Evolutionary conservation across 2,888 invertebrate genomes (phyloP).

Genomic region (Drosophila merina): DNA sequence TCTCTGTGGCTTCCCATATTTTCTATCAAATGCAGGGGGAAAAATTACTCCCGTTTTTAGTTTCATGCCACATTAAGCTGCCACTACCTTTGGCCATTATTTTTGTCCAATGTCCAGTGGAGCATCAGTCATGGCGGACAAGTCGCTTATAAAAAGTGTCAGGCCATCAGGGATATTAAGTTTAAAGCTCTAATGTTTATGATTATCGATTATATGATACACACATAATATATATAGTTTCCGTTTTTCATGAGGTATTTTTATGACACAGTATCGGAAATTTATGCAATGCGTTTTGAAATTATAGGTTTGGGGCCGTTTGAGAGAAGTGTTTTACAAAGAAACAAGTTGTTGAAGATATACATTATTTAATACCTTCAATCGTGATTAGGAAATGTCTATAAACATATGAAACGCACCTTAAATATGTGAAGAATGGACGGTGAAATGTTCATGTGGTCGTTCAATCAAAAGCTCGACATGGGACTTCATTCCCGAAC

Average conservation of each 20-base stretch:
- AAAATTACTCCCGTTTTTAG: constrained; percentile 20
- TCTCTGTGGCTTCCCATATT: not conserved
- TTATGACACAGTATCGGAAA: constrained; percentile 16
- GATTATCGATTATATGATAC: constrained; percentile 42
- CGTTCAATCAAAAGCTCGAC: constrained; percentile 46
- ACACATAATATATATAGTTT: constrained; percentile 19
- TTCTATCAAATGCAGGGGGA: not conserved
- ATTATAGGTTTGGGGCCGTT: not conserved
- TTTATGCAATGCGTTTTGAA: not conserved
- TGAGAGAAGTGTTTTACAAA: too few species aligned
- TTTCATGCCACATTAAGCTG: constrained; percentile 35
- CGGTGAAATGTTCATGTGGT: constrained; percentile 29
- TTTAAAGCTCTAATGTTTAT: constrained; percentile 52
- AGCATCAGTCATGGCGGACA: constrained; percentile 1
- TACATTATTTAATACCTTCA: too few species aligned
- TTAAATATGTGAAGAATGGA: constrained; percentile 19
- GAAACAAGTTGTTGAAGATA: too few species aligned
- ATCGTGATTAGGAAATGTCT: too few species aligned
- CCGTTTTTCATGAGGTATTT: constrained; percentile 21
- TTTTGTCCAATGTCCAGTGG: not conserved
- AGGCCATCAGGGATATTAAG: constrained; percentile 32
- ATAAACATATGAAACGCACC: constrained; percentile 7
- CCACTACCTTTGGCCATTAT: constrained; percentile 1
- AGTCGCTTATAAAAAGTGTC: constrained; percentile 17
- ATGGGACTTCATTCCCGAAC: constrained; percentile 3